phyloP scores from a whole-genome alignment of 2,113 vertebrate genomes.

The Myotis lucifugus region DNA sequence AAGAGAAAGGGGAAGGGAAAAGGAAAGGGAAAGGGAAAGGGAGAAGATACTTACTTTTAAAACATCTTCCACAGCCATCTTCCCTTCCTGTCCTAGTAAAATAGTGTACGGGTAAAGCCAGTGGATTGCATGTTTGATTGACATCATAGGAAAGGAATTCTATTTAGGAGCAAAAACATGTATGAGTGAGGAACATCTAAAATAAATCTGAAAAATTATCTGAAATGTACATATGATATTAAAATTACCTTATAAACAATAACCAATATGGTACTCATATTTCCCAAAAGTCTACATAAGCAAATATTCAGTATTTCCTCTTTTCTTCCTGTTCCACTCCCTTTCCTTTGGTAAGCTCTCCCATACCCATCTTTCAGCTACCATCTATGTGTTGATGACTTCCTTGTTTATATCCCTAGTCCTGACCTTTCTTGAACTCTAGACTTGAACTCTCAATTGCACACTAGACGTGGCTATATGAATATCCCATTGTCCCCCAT shows the following conservation, averaged over 20 bases:
- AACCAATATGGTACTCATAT: neutral
- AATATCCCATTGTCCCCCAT: neutral
- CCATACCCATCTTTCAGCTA: neutral
- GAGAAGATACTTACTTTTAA: slow-evolving; percentile 88
- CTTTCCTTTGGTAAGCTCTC: neutral
- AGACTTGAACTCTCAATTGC: neutral
- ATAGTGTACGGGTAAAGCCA: slow-evolving; percentile 93
- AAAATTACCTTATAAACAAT: neutral
- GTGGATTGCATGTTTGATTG: slow-evolving; percentile 88
- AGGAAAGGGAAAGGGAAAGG: neutral
- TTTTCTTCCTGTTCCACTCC: neutral
- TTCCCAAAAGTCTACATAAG: neutral
- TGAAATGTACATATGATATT: neutral
- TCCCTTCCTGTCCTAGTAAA: slow-evolving; percentile 94
- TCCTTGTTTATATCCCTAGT: neutral
- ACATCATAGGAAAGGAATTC: slow-evolving; percentile 93
- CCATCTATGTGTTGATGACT: neutral
- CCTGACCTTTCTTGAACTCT: neutral
- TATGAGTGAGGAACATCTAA: slow-evolving; percentile 16
- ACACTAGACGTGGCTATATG: neutral
- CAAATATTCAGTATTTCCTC: neutral
- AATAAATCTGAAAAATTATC: slow-evolving; percentile 39
- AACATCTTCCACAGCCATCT: slow-evolving; percentile 89
- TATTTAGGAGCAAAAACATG: slow-evolving; percentile 78
- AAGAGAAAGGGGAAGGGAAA: neutral